phyloP scores from a whole-genome alignment of 2,888 invertebrate species.

The Ypsolopha sequella region DNA sequence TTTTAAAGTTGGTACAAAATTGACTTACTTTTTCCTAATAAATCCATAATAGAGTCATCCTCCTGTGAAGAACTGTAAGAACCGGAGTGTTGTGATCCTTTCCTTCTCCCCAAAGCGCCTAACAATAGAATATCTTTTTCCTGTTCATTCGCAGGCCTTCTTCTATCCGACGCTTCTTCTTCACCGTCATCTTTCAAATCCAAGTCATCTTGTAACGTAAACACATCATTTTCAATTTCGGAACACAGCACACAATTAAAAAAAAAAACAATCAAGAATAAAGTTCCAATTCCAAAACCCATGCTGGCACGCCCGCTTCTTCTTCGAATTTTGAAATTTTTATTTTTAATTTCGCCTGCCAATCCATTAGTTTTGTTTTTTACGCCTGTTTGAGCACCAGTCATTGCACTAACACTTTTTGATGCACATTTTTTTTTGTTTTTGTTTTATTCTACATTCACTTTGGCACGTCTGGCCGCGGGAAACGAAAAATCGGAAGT shows the following conservation, averaged over 20 bases:
- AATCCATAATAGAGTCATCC: constrained; percentile 83
- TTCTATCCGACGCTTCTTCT: constrained; percentile 40
- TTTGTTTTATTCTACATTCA: constrained; percentile 6
- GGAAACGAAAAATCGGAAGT: constrained; percentile 51
- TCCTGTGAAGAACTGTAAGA: constrained; percentile 53
- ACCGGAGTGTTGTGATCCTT: constrained; percentile 60
- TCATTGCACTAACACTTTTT: constrained; percentile 20
- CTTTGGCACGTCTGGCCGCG: constrained; percentile 19
- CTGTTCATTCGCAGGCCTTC: constrained; percentile 73
- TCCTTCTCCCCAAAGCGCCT: constrained; percentile 78
- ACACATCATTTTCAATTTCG: constrained; percentile 53
- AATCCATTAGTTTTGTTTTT: constrained; percentile 29
- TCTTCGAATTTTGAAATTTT: constrained; percentile 47
- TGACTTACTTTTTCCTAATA: constrained; percentile 85
- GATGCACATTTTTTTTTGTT: constrained; percentile 21
- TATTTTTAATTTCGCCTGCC: constrained; percentile 34
- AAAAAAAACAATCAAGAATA: constrained; percentile 24
- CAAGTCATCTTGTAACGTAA: constrained; percentile 54
- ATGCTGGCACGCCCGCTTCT: constrained; percentile 18
- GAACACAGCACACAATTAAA: constrained; percentile 28
- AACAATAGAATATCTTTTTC: constrained; percentile 82
- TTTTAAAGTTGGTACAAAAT: too few species aligned
- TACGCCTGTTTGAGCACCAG: constrained; percentile 28
- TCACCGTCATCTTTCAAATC: constrained; percentile 41
- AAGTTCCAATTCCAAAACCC: constrained; percentile 16